phyloP scores from a whole-genome alignment of 2,888 invertebrate species.

The Busseola fusca region DNA sequence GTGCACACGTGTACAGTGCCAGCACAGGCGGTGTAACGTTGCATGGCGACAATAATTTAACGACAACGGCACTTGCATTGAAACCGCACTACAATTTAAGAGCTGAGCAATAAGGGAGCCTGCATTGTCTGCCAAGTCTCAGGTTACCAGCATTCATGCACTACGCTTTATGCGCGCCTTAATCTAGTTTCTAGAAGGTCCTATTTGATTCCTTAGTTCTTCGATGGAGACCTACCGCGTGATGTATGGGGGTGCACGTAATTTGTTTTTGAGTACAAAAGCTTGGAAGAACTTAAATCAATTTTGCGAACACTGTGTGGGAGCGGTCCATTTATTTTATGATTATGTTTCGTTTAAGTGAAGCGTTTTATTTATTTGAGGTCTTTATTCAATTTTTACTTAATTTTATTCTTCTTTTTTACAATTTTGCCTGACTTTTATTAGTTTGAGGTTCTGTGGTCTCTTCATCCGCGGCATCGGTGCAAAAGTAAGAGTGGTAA shows the following conservation, averaged over 20 bases:
- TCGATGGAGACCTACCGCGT: constrained; percentile 66
- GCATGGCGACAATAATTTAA: constrained; percentile 87
- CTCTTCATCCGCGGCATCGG: background rate
- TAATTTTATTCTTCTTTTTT: constrained; percentile 4
- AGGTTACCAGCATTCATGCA: constrained; percentile 83
- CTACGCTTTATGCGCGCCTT: constrained; percentile 76
- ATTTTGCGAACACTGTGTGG: constrained; percentile 38
- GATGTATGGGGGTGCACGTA: constrained; percentile 61
- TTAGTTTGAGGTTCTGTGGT: background rate
- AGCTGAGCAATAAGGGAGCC: constrained; percentile 87
- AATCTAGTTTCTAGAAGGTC: constrained; percentile 73
- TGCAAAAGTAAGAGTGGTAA: constrained; percentile 38
- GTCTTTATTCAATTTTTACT: constrained; percentile 10
- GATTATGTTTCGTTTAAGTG: constrained; percentile 13
- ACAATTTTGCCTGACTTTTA: background rate
- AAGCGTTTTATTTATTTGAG: constrained; percentile 22
- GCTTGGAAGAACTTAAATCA: constrained; percentile 43
- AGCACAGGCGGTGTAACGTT: constrained; percentile 81
- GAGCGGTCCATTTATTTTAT: constrained; percentile 40
- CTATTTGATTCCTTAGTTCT: constrained; percentile 63
- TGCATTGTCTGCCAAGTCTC: constrained; percentile 84
- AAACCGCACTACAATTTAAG: constrained; percentile 88
- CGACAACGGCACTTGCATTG: constrained; percentile 87
- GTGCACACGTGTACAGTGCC: constrained; percentile 79
- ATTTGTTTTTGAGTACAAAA: constrained; percentile 49